Conservation (phyloP, 2,888 invertebrate genomes). For the Tupiocoris notatus region DNA sequence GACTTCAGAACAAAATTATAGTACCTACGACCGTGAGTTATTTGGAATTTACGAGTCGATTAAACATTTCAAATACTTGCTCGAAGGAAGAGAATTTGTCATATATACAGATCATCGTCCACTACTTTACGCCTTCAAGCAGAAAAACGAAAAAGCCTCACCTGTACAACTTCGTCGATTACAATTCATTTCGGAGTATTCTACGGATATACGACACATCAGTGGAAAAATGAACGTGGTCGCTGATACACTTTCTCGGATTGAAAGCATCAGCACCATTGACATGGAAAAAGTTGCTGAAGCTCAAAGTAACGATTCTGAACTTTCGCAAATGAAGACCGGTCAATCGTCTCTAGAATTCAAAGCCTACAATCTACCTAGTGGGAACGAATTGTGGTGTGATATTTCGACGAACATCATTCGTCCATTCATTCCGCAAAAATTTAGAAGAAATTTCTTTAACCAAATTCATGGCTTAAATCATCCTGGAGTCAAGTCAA, state of each 20-base stretch:
- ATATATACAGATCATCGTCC: constrained; percentile 46
- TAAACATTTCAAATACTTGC: constrained; percentile 41
- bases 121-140: constrained; percentile 41
- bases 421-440: constrained; percentile 6
- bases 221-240: constrained; percentile 23
- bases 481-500: constrained; percentile 16
- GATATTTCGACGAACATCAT: constrained; percentile 7
- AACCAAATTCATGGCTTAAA: background rate
- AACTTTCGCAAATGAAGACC: background rate
- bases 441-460: background rate
- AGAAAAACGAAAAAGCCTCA: constrained; percentile 44
- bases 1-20: constrained; percentile 50
- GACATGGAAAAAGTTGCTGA: constrained; percentile 16
- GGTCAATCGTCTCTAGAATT: background rate
- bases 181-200: constrained; percentile 52
- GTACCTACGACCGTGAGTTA: constrained; percentile 53
- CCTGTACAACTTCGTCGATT: constrained; percentile 50
- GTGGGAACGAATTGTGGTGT: constrained; percentile 6
- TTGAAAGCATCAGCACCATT: background rate
- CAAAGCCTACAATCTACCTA: background rate
- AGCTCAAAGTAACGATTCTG: background rate
- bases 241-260: constrained; percentile 30
- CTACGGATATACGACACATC: constrained; percentile 51
- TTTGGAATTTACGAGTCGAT: constrained; percentile 47
- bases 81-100: constrained; percentile 46